Percentiles rank a stretch among this genome's conserved stretches.
phyloP scores from a whole-genome alignment of 2,113 vertebrate genomes.

The Nycticebus coucang region DNA sequence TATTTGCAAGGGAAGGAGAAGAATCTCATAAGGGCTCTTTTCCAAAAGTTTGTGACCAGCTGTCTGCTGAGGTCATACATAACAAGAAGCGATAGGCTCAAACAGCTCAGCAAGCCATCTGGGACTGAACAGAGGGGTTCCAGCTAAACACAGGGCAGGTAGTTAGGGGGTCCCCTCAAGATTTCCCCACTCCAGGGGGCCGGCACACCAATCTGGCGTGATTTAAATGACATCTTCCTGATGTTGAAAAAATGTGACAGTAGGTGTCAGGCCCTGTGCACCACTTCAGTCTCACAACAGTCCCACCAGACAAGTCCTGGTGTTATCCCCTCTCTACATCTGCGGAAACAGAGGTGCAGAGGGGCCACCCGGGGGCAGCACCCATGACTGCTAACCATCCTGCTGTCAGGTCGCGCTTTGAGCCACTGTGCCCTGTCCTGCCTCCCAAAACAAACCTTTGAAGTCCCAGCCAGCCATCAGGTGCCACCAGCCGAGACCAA shows the following conservation, averaged over 20 bases:
- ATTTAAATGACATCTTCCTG: background rate
- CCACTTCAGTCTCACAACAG: background rate
- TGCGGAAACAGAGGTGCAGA: background rate
- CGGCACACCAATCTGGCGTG: no score
- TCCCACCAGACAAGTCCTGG: accelerated
- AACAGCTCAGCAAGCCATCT: background rate
- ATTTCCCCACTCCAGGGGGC: background rate
- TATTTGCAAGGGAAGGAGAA: constrained; percentile 63
- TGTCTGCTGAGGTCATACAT: constrained; percentile 67
- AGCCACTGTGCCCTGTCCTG: background rate
- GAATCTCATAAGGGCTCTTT: constrained; percentile 52
- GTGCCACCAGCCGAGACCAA: background rate
- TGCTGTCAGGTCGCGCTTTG: background rate
- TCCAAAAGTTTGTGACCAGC: constrained; percentile 67
- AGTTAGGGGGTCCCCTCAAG: background rate
- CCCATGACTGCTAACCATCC: background rate
- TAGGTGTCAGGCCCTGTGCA: background rate
- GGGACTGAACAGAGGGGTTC: background rate
- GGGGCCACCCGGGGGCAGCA: accelerated
- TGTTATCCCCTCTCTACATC: background rate
- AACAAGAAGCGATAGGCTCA: constrained; percentile 22
- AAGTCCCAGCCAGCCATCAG: background rate
- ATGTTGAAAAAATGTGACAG: no score
- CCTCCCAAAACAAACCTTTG: background rate
- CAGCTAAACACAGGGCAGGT: background rate